Evolutionary conservation across 2,113 vertebrate genomes (phyloP).

Genomic region (Panthera uncia): DNA sequence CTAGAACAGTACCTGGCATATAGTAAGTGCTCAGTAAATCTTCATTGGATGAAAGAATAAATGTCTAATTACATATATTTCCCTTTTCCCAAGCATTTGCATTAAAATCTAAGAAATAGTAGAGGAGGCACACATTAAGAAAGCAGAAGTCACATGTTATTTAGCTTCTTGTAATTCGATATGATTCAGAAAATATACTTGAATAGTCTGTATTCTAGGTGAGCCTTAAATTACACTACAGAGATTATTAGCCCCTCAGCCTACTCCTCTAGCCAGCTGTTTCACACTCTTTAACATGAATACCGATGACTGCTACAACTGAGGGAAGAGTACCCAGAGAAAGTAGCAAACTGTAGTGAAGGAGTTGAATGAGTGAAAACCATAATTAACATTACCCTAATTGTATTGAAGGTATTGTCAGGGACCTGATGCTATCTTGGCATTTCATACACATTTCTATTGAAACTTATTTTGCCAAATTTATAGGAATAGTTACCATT

Average conservation of each 20-base stretch:
- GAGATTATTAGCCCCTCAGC: slow-evolving; percentile 12
- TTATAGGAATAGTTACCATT: neutral
- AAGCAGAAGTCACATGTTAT: neutral
- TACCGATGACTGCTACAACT: slow-evolving; percentile 1
- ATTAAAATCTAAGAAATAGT: neutral
- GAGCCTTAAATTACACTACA: neutral
- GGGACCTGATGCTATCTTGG: neutral
- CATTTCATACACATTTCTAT: neutral
- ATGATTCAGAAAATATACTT: slow-evolving; percentile 26
- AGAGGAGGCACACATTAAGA: neutral
- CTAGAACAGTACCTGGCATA: neutral
- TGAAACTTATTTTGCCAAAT: neutral
- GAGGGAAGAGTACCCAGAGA: neutral
- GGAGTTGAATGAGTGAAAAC: neutral
- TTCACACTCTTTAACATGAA: slow-evolving; percentile 30
- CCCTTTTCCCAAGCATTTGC: neutral
- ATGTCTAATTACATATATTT: neutral
- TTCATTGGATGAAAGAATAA: neutral
- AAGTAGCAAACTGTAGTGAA: neutral
- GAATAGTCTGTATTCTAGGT: neutral
- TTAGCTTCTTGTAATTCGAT: neutral
- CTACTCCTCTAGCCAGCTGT: neutral
- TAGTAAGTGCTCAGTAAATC: neutral
- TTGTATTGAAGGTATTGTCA: neutral
- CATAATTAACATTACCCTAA: neutral